phyloP scores from a whole-genome alignment of 1,140 invertebrate species.

The Melanaphis sacchari region DNA sequence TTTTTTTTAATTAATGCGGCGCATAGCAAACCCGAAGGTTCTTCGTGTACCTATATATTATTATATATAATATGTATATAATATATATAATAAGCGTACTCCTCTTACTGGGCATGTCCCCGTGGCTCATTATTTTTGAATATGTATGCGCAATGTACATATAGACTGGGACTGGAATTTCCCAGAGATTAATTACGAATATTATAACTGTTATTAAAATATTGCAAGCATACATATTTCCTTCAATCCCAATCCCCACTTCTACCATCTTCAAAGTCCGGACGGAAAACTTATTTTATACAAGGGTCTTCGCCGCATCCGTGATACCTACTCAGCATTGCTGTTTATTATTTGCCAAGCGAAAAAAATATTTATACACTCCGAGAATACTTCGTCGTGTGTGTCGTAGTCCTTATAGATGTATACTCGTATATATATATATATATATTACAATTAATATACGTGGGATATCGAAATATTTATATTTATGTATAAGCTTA shows the following conservation, averaged over 20 bases:
- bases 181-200: conserved; percentile 18
- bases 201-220: conserved; percentile 14
- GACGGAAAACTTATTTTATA: neutral
- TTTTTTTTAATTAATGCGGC: conserved; percentile 11
- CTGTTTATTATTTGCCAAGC: neutral
- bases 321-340: too few species aligned
- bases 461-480: neutral
- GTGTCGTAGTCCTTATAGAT: neutral
- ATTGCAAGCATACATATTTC: neutral
- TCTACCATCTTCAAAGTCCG: neutral
- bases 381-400: neutral
- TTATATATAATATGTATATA: neutral
- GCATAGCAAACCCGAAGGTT: neutral
- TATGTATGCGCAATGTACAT: neutral
- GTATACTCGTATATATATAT: too few species aligned
- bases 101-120: neutral
- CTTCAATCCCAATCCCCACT: neutral
- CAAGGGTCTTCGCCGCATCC: neutral
- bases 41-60: neutral
- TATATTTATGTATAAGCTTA: neutral
- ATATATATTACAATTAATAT: neutral
- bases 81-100: neutral
- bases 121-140: neutral
- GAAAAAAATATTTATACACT: neutral
- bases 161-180: conserved; percentile 13